phyloP scores from a whole-genome alignment of 2,113 vertebrate species.

The Calidris pygmaea region DNA sequence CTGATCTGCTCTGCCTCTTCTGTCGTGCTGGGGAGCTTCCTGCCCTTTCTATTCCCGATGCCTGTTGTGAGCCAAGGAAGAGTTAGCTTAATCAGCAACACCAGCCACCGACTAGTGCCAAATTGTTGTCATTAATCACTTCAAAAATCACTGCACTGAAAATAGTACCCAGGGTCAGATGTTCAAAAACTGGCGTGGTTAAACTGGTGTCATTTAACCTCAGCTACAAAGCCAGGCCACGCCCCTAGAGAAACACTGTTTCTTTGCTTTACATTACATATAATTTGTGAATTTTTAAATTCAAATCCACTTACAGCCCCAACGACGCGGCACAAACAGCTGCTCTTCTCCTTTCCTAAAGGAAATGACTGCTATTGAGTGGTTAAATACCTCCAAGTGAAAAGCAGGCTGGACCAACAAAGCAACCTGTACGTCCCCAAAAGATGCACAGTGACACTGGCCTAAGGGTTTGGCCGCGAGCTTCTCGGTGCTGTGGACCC shows the following conservation, averaged over 20 bases:
- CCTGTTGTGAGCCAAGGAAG: conserved; percentile 39
- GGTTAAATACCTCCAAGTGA: background rate
- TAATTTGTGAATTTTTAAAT: background rate
- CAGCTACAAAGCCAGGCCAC: background rate
- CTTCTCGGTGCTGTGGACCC: background rate
- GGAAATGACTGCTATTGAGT: background rate
- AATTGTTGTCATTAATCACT: conserved; percentile 30
- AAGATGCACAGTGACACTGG: background rate
- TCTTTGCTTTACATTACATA: background rate
- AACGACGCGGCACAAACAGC: background rate
- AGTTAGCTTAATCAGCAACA: conserved; percentile 54
- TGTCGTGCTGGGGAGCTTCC: background rate
- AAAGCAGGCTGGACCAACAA: background rate
- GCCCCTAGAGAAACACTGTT: background rate
- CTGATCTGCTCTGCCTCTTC: conserved; percentile 4
- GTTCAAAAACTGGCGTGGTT: background rate
- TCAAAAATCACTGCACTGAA: conserved; percentile 31
- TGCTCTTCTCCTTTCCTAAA: background rate
- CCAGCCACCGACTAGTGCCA: conserved; percentile 15
- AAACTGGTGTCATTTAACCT: background rate
- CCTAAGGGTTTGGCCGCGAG: background rate
- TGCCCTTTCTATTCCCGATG: conserved; percentile 28
- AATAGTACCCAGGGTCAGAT: conserved; percentile 20
- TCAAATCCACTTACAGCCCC: background rate
- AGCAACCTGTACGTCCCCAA: background rate